Percentiles rank a stretch among this genome's conserved stretches.
Evolutionary conservation across 2,113 vertebrate genomes (phyloP).

Genomic region (Microtus oregoni): DNA sequence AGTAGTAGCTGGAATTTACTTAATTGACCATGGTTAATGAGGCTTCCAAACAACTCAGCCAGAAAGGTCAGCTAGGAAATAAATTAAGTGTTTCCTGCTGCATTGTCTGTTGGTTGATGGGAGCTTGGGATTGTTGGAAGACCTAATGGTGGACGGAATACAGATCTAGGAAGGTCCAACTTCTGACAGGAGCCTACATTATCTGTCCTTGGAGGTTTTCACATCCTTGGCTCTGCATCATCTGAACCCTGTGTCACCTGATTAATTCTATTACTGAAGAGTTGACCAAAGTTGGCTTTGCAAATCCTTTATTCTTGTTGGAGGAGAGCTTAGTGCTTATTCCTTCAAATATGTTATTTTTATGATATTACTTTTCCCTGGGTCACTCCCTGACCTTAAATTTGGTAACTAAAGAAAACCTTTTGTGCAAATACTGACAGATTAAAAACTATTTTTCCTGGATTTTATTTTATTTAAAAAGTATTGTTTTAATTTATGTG

Average conservation of each 20-base stretch:
- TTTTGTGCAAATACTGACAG: conserved; percentile 33
- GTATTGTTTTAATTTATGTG: background rate
- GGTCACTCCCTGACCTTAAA: conserved; percentile 19
- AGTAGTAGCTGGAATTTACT: conserved; percentile 75
- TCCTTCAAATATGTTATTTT: conserved; percentile 4
- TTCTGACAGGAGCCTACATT: background rate
- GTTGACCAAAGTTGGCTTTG: conserved; percentile 19
- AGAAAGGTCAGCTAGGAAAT: conserved; percentile 74
- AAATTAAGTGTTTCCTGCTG: conserved; percentile 70
- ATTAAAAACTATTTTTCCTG: background rate
- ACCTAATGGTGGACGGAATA: background rate
- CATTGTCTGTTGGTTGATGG: conserved; percentile 47
- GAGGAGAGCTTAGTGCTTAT: background rate
- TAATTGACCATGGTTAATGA: conserved; percentile 80
- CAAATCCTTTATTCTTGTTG: background rate
- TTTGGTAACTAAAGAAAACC: conserved; percentile 29
- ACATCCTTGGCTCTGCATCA: conserved; percentile 41
- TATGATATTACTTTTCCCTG: background rate
- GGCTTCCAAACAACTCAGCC: conserved; percentile 59
- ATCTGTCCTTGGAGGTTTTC: conserved; percentile 26
- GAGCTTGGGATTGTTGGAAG: conserved; percentile 58
- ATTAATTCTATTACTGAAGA: conserved; percentile 34
- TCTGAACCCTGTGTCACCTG: background rate
- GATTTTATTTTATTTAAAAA: background rate
- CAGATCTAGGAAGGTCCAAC: conserved; percentile 19